Percentiles rank a stretch among this genome's conserved stretches.
Evolutionary conservation across 2,797 vertebrate species (phyloP).

Genomic region (Vipera latastei): DNA sequence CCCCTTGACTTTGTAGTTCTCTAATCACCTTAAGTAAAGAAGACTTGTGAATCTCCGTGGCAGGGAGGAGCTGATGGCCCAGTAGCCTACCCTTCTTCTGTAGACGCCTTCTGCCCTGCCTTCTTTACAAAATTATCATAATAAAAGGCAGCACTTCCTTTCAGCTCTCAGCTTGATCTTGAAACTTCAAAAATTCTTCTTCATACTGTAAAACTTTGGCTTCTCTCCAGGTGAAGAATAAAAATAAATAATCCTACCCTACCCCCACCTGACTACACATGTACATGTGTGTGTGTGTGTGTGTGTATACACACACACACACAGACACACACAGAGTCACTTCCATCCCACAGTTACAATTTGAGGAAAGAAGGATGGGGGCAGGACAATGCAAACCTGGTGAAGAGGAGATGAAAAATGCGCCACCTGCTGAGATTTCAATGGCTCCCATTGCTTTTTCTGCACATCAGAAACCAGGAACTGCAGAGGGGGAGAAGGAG

Average conservation of each 20-base stretch:
- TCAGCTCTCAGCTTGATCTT: conserved; percentile 48
- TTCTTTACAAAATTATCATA: conserved; percentile 51
- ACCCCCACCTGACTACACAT: background rate
- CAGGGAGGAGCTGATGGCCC: conserved; percentile 55
- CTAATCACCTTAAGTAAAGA: conserved; percentile 23
- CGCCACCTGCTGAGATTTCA: conserved; percentile 5
- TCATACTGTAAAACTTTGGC: conserved; percentile 47
- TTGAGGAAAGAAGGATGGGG: background rate
- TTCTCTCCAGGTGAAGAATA: conserved; percentile 55
- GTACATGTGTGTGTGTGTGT: background rate
- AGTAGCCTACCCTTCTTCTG: conserved; percentile 58
- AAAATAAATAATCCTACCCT: conserved; percentile 27
- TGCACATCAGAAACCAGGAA: conserved; percentile 33
- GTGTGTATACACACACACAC: too few species aligned
- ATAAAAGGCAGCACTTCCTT: conserved; percentile 52
- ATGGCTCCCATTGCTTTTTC: conserved; percentile 1
- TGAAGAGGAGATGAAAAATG: conserved; percentile 36
- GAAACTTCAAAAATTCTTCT: conserved; percentile 55
- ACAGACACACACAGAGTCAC: conserved; percentile 15
- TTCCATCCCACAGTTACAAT: background rate
- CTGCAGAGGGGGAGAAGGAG: background rate
- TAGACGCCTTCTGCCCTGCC: conserved; percentile 23
- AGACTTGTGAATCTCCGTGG: conserved; percentile 26
- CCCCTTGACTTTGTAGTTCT: conserved; percentile 26
- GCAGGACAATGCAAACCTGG: background rate